Conservation (phyloP, 2,888 invertebrate species). For the Cephus rjabovi region DNA sequence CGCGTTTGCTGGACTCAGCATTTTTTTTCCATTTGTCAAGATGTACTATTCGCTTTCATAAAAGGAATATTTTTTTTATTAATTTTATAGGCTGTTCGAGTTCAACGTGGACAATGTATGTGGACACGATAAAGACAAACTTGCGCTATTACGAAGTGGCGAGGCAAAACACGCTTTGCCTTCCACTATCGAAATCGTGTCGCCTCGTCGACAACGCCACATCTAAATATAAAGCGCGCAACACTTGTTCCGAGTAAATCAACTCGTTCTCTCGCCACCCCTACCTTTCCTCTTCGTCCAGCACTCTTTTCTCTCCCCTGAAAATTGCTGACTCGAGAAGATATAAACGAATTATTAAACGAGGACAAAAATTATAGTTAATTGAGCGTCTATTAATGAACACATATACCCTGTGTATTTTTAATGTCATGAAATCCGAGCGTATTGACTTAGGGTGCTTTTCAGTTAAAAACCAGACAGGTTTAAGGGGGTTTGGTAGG, state of each 20-base stretch:
- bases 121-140: neutral
- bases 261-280: constrained; percentile 16
- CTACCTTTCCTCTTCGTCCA: neutral
- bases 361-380: neutral
- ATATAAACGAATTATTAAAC: neutral
- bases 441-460: neutral
- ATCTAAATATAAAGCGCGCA: constrained; percentile 58
- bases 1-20: neutral
- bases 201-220: constrained; percentile 31
- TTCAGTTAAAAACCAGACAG: neutral
- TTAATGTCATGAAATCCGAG: neutral
- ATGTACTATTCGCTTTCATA: neutral
- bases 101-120: no score
- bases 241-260: constrained; percentile 63
- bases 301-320: neutral
- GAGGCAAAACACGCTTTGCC: constrained; percentile 10
- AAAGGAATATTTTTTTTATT: neutral
- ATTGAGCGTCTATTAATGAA: neutral
- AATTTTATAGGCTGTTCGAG: neutral
- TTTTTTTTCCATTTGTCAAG: neutral
- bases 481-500: neutral
- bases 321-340: neutral
- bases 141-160: neutral
- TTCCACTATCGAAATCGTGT: constrained; percentile 7
- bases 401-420: neutral